Evolutionary conservation across 2,888 invertebrate genomes (phyloP), one percentile per base, ranked within the genome.

Genomic region (Nysson spinosus): DNA sequence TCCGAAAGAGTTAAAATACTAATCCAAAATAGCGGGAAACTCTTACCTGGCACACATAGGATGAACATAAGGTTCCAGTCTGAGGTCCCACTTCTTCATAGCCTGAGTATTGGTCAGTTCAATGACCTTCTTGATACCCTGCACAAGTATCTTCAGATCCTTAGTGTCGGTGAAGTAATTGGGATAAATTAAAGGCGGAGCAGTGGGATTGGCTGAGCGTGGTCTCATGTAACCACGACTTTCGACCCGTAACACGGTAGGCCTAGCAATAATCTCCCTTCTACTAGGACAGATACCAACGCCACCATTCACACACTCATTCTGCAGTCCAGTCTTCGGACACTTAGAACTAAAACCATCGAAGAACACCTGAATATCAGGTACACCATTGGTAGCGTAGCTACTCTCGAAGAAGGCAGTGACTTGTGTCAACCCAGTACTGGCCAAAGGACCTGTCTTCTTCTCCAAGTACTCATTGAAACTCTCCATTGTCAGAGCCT

Each of bases 121-220:
- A 28, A 90, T 85, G 6, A 91, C 88, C 65, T 91, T 90, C 71
- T 91, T 88, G 17, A 90, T 90, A 3, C 91, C 92, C 58, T 92
- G 91, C 39, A 92, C 83, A 75, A 92, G 84, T 0, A 90, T 89
- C 16, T 88, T 88, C 0, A 91, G 81, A 71, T 95, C 95, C 49
- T 90, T 89, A 64, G 89, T 88, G 43, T 92, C 89, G 1, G 90
- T 88, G 68, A 95, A 89, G 80, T 95, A 95, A 84, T 94, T 93
- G 0, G 94, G 93, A 75, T 93, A 91, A 56, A 95, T 89, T 22
- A 90, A 87, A 0, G 94, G 94, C 54, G 90, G 89, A 11, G 91
- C 90, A 54, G 90, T 88, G 0, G 94, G 94, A 85, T 94, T 90
- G 4, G 81, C 88, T 0, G 92, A 91, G 62, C 90, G 88, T 4